A percentile compares a stretch with the other conserved stretches of the same genome.
Conservation (phyloP, 2,888 invertebrate genomes). For the Dicyrtomina minuta region DNA sequence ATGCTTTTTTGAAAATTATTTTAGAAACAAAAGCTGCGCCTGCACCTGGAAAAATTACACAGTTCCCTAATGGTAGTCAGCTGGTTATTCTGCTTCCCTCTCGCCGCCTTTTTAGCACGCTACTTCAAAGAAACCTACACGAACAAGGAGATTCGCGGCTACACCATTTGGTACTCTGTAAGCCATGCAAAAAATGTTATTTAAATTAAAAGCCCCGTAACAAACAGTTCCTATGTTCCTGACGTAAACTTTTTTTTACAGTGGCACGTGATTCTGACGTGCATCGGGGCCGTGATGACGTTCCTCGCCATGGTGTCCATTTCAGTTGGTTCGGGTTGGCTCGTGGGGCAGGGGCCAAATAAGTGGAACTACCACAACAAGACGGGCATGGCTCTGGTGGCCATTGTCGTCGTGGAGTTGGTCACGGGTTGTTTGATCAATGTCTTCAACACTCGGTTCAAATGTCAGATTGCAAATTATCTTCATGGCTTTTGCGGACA, state of each 20-base stretch:
- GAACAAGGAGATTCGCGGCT: constrained; percentile 4
- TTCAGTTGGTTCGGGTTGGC: background rate
- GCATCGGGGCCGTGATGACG: background rate
- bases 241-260: background rate
- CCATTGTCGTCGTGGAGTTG: background rate
- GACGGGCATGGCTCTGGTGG: background rate
- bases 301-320: background rate
- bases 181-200: background rate
- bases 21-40: constrained; percentile 28
- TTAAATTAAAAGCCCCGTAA: background rate
- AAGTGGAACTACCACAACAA: constrained; percentile 1
- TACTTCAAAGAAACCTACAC: constrained; percentile 42
- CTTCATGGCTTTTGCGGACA: background rate
- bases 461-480: background rate
- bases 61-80: constrained; percentile 27
- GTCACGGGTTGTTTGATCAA: background rate
- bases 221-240: too few relatives aligned
- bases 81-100: constrained; percentile 35
- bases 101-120: constrained; percentile 31
- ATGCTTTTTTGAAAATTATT: too few relatives aligned
- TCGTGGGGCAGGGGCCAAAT: background rate
- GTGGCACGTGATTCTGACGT: constrained; percentile 14
- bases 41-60: constrained; percentile 22
- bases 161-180: constrained; percentile 41
- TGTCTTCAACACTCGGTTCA: background rate